Evolutionary conservation across 2,113 vertebrate species (phyloP), one percentile per base, ranked within the genome.

Genomic region (Lagopus leucura): DNA sequence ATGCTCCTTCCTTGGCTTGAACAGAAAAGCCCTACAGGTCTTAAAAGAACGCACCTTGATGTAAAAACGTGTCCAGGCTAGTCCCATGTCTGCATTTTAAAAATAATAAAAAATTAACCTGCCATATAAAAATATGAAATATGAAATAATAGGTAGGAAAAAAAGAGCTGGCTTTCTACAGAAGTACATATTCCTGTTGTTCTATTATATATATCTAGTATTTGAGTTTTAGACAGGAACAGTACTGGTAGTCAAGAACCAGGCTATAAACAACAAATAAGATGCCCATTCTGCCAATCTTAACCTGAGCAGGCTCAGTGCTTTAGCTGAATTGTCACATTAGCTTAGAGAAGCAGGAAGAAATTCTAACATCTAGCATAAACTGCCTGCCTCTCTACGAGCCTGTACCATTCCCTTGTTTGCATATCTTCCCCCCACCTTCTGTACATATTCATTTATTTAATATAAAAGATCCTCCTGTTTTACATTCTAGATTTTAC

Each of bases 401-500:
- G 32, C 38, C 24, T 58, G n/a, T 9, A 81, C 28, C 30, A 12
- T 82, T 50, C 25, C 40, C 28, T 60, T 13, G 32, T 34, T 77
- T 28, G 12, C 17, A 48, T 79, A 34, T n/a, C 27, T 28, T 28
- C 30, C 48, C 63, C 75, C 40, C 32, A 13, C 28, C 28, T 60
- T 83, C 74, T 72, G 43, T 12, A 22, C 48, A 40, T 13, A 30
- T 30, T 50, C 60, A 40, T 69, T 67, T 54, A 80, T 60, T 77
- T 72, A 20, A 43, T 24, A 75, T 27, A 81, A 74, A 83, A 88
- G 30, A 88, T 2, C 7, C 7, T 71, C 25, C 19, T 32, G 84
- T 63, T 92, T 94, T 63, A 75, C 64, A 54, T 72, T 69, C 70
- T 72, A 38, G 57, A 74, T 83, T 92, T 87, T 87, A 50, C 42